Evolutionary conservation across 1,140 invertebrate species (phyloP).

Genomic region (Lamellibrachia luymesi): DNA sequence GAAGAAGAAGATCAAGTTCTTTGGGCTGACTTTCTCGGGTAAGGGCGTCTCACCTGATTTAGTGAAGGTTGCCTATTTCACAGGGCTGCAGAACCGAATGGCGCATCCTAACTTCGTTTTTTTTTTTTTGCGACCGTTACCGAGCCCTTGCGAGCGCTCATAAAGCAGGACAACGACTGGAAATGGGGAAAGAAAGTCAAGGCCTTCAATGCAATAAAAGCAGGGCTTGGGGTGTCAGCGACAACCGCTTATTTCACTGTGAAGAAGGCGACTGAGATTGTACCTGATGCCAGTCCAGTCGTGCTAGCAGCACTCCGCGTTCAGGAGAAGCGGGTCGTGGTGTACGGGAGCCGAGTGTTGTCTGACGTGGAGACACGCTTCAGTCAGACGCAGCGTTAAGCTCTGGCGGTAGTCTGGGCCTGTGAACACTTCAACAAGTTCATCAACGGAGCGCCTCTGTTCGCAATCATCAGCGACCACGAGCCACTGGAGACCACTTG

Average conservation of each 20-base stretch:
- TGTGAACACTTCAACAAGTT: no score
- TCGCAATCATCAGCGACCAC: conserved; percentile 43
- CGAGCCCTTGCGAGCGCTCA: conserved; percentile 32
- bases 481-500: conserved; percentile 31
- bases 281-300: conserved; percentile 53
- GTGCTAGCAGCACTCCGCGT: conserved; percentile 26
- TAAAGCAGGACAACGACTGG: conserved; percentile 18
- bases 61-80: conserved; percentile 35
- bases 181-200: conserved; percentile 30
- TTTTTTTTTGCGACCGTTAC: conserved; percentile 30
- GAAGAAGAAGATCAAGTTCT: conserved; percentile 10
- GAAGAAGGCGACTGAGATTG: conserved; percentile 40
- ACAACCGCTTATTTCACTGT: conserved; percentile 31
- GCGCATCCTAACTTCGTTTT: conserved; percentile 27
- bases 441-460: no score
- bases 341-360: conserved; percentile 28
- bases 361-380: conserved; percentile 34
- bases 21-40: conserved; percentile 18
- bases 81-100: conserved; percentile 30
- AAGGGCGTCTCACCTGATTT: conserved; percentile 32
- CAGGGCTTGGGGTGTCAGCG: conserved; percentile 27
- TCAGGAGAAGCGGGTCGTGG: conserved; percentile 36
- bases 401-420: no score
- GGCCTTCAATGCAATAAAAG: conserved; percentile 37
- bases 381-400: no score